Evolutionary conservation across 1,140 invertebrate genomes (phyloP).

Genomic region (Drosophila arawakana): DNA sequence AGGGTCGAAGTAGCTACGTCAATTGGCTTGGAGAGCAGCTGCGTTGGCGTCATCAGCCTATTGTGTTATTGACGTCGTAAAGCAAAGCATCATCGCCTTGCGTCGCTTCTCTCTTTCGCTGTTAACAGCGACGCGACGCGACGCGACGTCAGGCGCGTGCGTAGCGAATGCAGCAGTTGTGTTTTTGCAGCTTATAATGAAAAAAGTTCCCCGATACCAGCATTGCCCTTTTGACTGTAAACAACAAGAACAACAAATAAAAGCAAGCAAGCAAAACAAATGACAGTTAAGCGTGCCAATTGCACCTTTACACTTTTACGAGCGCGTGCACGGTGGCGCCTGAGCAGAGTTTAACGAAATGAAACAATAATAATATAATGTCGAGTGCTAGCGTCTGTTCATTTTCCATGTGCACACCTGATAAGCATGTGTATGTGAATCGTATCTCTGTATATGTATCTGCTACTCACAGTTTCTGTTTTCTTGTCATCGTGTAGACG

Average conservation of each 20-base stretch:
- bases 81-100: not conserved
- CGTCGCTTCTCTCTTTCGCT: not conserved
- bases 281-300: conserved; percentile 63
- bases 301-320: conserved; percentile 65
- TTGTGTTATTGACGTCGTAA: not conserved
- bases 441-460: conserved; percentile 1
- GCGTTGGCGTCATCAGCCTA: conserved; percentile 17
- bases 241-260: conserved; percentile 3
- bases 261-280: conserved; percentile 32
- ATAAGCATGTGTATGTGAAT: conserved; percentile 36
- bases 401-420: conserved; percentile 53
- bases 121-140: conserved; percentile 6
- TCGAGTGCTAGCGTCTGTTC: conserved; percentile 44
- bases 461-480: conserved; percentile 16
- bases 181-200: not conserved
- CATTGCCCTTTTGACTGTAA: conserved; percentile 33
- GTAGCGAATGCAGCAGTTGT: conserved; percentile 44
- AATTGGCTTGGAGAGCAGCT: conserved; percentile 7
- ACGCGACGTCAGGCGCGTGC: conserved; percentile 44
- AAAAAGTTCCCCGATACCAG: not conserved
- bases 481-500: conserved; percentile 33
- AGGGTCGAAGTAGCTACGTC: not conserved
- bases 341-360: conserved; percentile 64
- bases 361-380: conserved; percentile 61
- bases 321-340: conserved; percentile 72